These are phyloP conservation scores for Leucophenga varia DNA, from an alignment of 1,140 invertebrate species.

Conservation along the genomic window DNA sequence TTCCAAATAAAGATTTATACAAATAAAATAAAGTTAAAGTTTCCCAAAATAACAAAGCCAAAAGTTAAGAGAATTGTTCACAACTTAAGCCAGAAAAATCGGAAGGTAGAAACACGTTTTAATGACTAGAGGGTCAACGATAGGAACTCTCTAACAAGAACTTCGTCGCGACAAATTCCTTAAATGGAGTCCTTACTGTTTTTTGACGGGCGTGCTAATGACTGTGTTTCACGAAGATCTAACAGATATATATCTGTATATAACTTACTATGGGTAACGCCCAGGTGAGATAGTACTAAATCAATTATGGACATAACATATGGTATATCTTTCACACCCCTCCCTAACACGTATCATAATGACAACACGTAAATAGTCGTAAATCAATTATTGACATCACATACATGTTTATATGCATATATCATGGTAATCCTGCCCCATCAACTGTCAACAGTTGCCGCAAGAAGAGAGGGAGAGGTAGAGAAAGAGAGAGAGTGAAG, in stretches of 20 bases:
- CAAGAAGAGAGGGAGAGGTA: background rate
- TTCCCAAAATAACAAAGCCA: too few relatives aligned
- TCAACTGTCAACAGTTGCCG: slow-evolving; percentile 32
- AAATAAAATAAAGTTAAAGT: slow-evolving; percentile 15
- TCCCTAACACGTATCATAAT: background rate
- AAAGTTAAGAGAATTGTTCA: too few relatives aligned
- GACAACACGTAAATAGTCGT: slow-evolving; percentile 20
- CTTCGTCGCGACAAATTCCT: too few relatives aligned
- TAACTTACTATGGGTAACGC: too few relatives aligned
- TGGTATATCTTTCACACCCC: background rate
- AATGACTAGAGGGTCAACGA: too few relatives aligned
- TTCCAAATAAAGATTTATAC: slow-evolving; percentile 23
- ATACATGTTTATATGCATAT: slow-evolving; percentile 22
- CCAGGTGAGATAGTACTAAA: too few relatives aligned
- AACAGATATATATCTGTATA: too few relatives aligned
- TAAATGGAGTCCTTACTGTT: slow-evolving; percentile 12
- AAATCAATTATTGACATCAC: slow-evolving; percentile 41
- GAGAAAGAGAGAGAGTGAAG: background rate
- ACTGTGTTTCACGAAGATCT: too few relatives aligned
- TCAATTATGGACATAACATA: slow-evolving; percentile 1
- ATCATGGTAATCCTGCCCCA: slow-evolving; percentile 33
- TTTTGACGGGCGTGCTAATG: too few relatives aligned
- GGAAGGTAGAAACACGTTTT: too few relatives aligned
- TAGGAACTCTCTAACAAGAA: too few relatives aligned
- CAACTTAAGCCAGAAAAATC: too few relatives aligned